Conservation (phyloP, 2,888 invertebrate species). For the Mythimna albipuncta region DNA sequence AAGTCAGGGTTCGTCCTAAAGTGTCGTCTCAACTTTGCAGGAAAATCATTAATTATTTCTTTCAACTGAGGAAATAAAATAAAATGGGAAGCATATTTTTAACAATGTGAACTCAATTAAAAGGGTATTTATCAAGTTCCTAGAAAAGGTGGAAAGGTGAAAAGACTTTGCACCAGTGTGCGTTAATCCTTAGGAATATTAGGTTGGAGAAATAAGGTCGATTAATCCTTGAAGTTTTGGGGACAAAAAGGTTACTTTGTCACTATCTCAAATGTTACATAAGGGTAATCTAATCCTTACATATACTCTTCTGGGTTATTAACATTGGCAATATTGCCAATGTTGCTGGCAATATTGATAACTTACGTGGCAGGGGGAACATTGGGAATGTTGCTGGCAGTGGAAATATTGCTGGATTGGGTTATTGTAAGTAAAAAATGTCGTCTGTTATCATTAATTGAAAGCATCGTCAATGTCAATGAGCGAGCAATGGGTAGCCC, state of each 20-base stretch:
- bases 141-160: constrained; percentile 7
- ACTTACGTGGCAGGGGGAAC: too few species aligned
- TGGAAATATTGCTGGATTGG: too few species aligned
- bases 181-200: not conserved
- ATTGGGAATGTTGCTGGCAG: too few species aligned
- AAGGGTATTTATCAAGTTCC: constrained; percentile 50
- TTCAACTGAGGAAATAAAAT: not conserved
- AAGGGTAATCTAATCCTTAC: not conserved
- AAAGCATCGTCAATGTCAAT: too few species aligned
- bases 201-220: not conserved
- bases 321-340: too few species aligned
- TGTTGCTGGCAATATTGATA: too few species aligned
- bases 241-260: not conserved
- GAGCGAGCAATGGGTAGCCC: too few species aligned
- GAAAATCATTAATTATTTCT: constrained; percentile 15
- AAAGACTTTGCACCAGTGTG: not conserved
- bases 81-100: constrained; percentile 44
- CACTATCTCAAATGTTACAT: not conserved
- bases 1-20: not conserved
- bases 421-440: not conserved
- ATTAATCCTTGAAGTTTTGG: not conserved
- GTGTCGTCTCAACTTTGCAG: constrained; percentile 1
- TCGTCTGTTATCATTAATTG: not conserved
- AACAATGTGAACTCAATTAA: constrained; percentile 53
- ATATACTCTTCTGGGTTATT: too few species aligned